These are phyloP conservation scores for Neoniphon sammara DNA, from an alignment of 2,797 vertebrate genomes.

Conservation along the genomic window DNA sequence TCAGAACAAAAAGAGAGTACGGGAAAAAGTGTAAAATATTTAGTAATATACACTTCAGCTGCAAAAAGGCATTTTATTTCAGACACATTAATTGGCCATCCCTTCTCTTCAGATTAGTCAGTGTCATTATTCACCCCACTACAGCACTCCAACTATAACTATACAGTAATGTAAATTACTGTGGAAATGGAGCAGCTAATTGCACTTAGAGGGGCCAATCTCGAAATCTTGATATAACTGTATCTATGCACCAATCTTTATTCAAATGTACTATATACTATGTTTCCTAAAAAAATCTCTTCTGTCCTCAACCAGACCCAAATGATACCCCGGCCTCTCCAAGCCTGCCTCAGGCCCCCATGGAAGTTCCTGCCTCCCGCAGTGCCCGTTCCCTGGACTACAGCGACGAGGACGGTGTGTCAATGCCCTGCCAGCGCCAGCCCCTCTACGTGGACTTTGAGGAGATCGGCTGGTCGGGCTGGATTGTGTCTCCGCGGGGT, in stretches of 20 bases:
- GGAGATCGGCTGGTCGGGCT: slow-evolving; percentile 82
- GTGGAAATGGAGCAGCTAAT: too few relatives aligned
- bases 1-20: not conserved
- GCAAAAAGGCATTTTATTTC: too few relatives aligned
- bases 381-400: slow-evolving; percentile 80
- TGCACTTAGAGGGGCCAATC: too few relatives aligned
- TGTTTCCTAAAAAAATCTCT: not conserved
- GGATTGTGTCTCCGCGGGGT: slow-evolving; percentile 88
- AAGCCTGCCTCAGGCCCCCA: slow-evolving; percentile 54
- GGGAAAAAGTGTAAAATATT: too few relatives aligned
- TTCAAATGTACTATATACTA: not conserved
- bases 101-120: too few relatives aligned
- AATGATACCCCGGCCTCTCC: slow-evolving; percentile 50
- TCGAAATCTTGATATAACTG: too few relatives aligned
- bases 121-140: too few relatives aligned
- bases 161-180: too few relatives aligned
- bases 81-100: too few relatives aligned
- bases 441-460: slow-evolving; percentile 85
- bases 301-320: slow-evolving; percentile 62
- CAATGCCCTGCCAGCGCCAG: slow-evolving; percentile 81
- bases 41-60: not conserved
- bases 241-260: not conserved
- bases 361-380: slow-evolving; percentile 63
- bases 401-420: slow-evolving; percentile 66
- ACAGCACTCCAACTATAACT: too few relatives aligned